These are phyloP conservation scores for Sarotherodon lohbergeri DNA, from an alignment of 2,113 vertebrate species.

Conservation along the genomic window DNA sequence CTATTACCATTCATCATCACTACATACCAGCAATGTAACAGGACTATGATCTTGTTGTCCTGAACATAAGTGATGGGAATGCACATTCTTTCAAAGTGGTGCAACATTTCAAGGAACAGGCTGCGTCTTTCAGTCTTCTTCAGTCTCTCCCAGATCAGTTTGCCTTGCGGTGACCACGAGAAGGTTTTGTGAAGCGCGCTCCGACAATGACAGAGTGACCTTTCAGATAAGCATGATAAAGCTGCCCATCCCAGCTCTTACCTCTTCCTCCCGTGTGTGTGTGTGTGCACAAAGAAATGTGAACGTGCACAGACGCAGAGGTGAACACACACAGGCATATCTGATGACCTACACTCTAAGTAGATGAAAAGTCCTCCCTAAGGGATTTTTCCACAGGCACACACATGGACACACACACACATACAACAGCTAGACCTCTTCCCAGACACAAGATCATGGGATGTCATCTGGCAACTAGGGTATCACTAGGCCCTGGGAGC, in stretches of 20 bases:
- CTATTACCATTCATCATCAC: neutral
- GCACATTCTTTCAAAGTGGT: neutral
- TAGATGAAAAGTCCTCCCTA: constrained; percentile 61
- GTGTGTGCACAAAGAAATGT: neutral
- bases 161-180: constrained; percentile 17
- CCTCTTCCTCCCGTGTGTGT: neutral
- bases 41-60: neutral
- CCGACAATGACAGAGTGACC: constrained; percentile 68
- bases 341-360: constrained; percentile 65
- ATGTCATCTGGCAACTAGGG: constrained; percentile 74
- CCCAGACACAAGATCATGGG: constrained; percentile 74
- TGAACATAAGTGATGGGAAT: neutral
- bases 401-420: constrained; percentile 48
- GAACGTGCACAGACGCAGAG: neutral
- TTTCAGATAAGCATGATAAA: constrained; percentile 66
- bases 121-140: neutral
- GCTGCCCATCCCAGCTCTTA: constrained; percentile 17
- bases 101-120: neutral
- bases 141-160: constrained; percentile 21
- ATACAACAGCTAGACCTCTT: constrained; percentile 31
- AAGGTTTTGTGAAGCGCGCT: constrained; percentile 37
- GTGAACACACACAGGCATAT: constrained; percentile 40
- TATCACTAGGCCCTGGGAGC: constrained; percentile 62
- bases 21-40: neutral
- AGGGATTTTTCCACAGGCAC: constrained; percentile 67